Percentiles rank a stretch among this genome's conserved stretches.
phyloP scores from a whole-genome alignment of 2,797 vertebrate species.

The Molossus molossus region DNA sequence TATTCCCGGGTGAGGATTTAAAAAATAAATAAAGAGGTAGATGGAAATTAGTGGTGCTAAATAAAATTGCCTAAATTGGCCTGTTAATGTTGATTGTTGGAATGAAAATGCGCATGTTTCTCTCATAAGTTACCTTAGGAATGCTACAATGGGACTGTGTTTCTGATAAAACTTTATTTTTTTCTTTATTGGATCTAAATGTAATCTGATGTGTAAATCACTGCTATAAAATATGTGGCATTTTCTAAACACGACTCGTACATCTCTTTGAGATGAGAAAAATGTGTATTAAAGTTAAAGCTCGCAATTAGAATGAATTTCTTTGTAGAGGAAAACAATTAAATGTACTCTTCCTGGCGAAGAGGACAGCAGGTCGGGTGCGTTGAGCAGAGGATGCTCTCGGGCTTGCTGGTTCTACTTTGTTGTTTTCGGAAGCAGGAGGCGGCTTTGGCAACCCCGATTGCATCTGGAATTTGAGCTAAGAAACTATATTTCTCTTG shows the following conservation, averaged over 20 bases:
- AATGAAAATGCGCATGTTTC: slow-evolving; percentile 2
- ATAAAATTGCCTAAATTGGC: slow-evolving; percentile 42
- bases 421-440: slow-evolving; percentile 1
- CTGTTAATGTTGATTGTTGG: neutral
- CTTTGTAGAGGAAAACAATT: slow-evolving; percentile 28
- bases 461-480: neutral
- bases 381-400: neutral
- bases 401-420: neutral
- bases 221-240: neutral
- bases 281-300: slow-evolving; percentile 51
- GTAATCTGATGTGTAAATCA: slow-evolving; percentile 38
- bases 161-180: slow-evolving; percentile 43
- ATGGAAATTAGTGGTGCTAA: neutral
- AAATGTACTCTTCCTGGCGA: neutral
- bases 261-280: slow-evolving; percentile 42
- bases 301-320: slow-evolving; percentile 6
- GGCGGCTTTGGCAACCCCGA: neutral
- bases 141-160: neutral
- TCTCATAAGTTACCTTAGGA: neutral
- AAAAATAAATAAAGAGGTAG: neutral
- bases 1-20: too few relatives aligned
- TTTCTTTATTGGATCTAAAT: slow-evolving; percentile 23
- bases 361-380: neutral
- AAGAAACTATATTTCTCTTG: slow-evolving; percentile 53
- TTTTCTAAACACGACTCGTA: slow-evolving; percentile 39